Evolutionary conservation across 2,888 invertebrate genomes (phyloP).

Genomic region (Synanthedon tipuliformis): DNA sequence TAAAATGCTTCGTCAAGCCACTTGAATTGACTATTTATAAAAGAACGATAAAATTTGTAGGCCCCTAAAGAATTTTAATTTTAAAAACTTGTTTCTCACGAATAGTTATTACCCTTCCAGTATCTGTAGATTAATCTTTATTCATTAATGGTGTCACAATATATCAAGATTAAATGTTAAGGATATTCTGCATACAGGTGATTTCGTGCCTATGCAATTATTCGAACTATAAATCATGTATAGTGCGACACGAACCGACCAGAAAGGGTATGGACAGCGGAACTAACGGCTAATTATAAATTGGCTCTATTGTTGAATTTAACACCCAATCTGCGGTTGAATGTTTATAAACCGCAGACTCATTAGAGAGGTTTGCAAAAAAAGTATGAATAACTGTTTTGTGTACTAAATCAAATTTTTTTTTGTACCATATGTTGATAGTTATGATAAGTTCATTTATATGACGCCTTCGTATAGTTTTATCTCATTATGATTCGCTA

Average conservation of each 20-base stretch:
- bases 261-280: neutral
- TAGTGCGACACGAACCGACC: too few species aligned
- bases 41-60: too few species aligned
- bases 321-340: neutral
- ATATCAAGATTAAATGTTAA: too few species aligned
- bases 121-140: too few species aligned
- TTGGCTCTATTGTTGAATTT: neutral
- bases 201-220: too few species aligned
- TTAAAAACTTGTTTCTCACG: too few species aligned
- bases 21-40: slow-evolving; percentile 2
- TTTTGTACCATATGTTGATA: slow-evolving; percentile 38
- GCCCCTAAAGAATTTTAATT: too few species aligned
- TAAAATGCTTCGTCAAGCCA: too few species aligned
- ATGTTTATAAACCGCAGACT: neutral
- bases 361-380: slow-evolving; percentile 4
- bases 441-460: slow-evolving; percentile 62
- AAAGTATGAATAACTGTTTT: slow-evolving; percentile 5
- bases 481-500: slow-evolving; percentile 60
- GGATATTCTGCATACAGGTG: too few species aligned
- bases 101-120: too few species aligned
- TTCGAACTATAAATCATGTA: too few species aligned
- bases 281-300: neutral
- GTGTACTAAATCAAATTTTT: neutral
- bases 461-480: slow-evolving; percentile 39
- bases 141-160: too few species aligned